phyloP scores from a whole-genome alignment of 2,113 vertebrate genomes.

The Eretmodus cyanostictus region DNA sequence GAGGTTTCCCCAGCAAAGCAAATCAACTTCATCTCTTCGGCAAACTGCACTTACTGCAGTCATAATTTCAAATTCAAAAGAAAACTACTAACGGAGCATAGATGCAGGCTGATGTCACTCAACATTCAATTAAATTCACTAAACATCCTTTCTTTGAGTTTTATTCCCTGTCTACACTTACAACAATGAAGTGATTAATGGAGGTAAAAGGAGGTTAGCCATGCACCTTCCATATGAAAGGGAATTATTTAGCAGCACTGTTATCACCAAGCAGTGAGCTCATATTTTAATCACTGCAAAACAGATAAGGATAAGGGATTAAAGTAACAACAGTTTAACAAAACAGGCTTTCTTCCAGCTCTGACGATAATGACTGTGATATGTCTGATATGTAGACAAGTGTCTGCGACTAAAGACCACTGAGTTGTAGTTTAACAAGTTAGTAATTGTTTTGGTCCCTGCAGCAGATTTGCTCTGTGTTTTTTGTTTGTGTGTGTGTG shows the following conservation, averaged over 20 bases:
- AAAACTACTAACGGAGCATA: background rate
- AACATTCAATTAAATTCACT: background rate
- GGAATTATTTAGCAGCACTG: background rate
- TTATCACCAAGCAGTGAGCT: constrained; percentile 7
- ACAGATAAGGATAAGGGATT: constrained; percentile 16
- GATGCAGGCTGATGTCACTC: background rate
- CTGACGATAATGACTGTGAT: constrained; percentile 1
- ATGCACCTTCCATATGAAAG: background rate
- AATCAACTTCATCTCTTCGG: constrained; percentile 9
- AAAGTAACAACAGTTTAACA: constrained; percentile 8
- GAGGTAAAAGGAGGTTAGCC: background rate
- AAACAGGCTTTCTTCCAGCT: background rate
- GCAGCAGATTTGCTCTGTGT: constrained; percentile 26
- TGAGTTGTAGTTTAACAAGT: constrained; percentile 17
- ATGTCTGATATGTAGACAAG: background rate
- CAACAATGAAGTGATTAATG: background rate
- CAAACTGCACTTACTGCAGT: background rate
- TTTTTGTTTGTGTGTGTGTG: background rate
- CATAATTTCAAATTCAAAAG: background rate
- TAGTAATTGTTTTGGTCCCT: constrained; percentile 28
- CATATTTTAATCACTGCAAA: constrained; percentile 13
- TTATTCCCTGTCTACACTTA: background rate
- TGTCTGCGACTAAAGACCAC: background rate
- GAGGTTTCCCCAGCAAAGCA: background rate
- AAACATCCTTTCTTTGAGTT: background rate